Evolutionary conservation across 1,140 invertebrate genomes (phyloP), one percentile per base, ranked within the genome.

Genomic region (Lordiphosa clarofinis): DNA sequence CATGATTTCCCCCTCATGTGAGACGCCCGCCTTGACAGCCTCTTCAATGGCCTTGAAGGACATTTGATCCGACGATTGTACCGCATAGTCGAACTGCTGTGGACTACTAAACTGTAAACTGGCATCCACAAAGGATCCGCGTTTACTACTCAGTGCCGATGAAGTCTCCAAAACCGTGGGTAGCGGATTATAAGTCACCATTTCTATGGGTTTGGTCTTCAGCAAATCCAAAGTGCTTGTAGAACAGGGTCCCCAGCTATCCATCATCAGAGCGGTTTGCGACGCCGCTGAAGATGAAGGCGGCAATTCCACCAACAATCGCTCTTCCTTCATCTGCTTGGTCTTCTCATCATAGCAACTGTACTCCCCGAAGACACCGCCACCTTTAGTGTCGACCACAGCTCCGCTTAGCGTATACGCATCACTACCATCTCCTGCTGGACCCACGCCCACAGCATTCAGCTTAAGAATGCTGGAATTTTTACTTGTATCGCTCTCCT

Each of bases 271-370:
- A 2, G 84, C 72, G 0, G 72, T 90, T 87, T 65, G 90, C 56
- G 64, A 73, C 9, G 79, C 76, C 36, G 78, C 72, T 40, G 75
- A 57, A 6, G 76, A 58, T 5, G 63, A 74, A 28, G 93, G 76
- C 31, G 92, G 92, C 35, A 93, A 65, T 62, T 93, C 93, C 21
- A 87, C 90, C 21, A 94, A 91, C 56, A 94, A 87, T 37, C 91
- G 92, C 15, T 93, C 92, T 6, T 91, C 91, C 69, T 92, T 89
- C 40, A 91, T 89, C 64, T 91, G 90, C 39, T 92, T 90, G 13
- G 60, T 92, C 56, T 93, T 93, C 66, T 92, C 91, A 56, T 92
- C 91, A 56, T 92, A 92, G 81, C 92, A 92, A 78, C 91, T 93
- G 71, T 92, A 93, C 75, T 93, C 92, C 2, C 91, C 92, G 56